A percentile compares a stretch with the other conserved stretches of the same genome.
Evolutionary conservation across 2,888 invertebrate species (phyloP).

Genomic region (Meloe dianella): DNA sequence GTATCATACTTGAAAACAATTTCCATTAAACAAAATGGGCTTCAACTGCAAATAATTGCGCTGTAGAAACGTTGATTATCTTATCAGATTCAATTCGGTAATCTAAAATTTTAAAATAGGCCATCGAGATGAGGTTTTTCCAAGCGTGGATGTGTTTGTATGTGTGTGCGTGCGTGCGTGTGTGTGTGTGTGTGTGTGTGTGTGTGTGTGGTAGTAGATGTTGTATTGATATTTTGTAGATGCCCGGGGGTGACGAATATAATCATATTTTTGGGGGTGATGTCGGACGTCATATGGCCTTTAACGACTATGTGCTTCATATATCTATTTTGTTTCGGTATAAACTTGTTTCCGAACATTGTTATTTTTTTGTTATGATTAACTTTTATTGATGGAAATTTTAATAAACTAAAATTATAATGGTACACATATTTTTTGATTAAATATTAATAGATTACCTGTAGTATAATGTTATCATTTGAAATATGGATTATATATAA

Average conservation of each 20-base stretch:
- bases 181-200: too few species aligned
- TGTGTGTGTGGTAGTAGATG: not conserved
- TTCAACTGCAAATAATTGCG: conserved; percentile 10
- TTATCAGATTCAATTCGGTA: conserved; percentile 9
- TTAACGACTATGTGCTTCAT: conserved; percentile 35
- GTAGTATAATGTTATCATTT: not conserved
- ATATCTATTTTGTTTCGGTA: conserved; percentile 10
- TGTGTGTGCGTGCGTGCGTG: too few species aligned
- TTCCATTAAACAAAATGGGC: conserved; percentile 10
- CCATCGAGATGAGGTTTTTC: not conserved
- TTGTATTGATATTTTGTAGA: conserved; percentile 8
- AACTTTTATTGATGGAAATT: not conserved
- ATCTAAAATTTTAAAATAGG: conserved; percentile 1
- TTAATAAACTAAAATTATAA: not conserved
- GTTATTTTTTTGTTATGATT: not conserved
- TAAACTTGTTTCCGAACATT: conserved; percentile 10
- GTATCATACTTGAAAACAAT: conserved; percentile 10
- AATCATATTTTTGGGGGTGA: conserved; percentile 5
- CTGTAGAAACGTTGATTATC: conserved; percentile 8
- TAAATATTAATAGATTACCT: not conserved
- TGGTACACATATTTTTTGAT: not conserved
- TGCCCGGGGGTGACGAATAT: not conserved
- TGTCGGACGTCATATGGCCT: conserved; percentile 26
- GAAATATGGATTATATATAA: not conserved
- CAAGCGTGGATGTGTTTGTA: too few species aligned